phyloP scores from a whole-genome alignment of 2,797 vertebrate genomes.

The Sebastes baramenuke region DNA sequence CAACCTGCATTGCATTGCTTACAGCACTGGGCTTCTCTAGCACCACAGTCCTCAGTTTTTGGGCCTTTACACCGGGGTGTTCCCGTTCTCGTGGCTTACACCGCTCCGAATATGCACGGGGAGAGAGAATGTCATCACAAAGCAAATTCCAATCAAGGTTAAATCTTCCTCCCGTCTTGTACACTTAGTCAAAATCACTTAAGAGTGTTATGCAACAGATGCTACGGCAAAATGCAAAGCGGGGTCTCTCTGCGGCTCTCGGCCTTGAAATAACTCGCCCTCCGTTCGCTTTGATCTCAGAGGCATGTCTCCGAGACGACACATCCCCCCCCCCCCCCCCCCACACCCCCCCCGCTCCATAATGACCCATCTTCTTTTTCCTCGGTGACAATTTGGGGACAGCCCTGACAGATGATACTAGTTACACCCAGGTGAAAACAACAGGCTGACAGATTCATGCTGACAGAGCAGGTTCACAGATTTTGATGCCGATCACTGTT shows the following conservation, averaged over 20 bases:
- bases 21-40: not conserved
- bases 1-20: constrained; percentile 18
- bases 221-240: constrained; percentile 29
- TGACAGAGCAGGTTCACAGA: constrained; percentile 14
- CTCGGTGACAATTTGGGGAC: constrained; percentile 51
- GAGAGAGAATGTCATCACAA: not conserved
- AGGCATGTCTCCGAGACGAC: constrained; percentile 21
- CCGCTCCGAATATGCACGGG: not conserved
- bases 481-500: constrained; percentile 14
- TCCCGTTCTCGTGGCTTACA: not conserved
- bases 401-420: constrained; percentile 56
- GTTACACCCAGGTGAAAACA: constrained; percentile 65
- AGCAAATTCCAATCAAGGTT: constrained; percentile 20
- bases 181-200: not conserved
- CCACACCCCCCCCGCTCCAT: not conserved
- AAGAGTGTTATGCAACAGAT: constrained; percentile 32
- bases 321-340: not conserved
- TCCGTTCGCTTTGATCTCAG: constrained; percentile 45
- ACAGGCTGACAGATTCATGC: constrained; percentile 52
- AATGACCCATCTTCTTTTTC: constrained; percentile 51
- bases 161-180: not conserved
- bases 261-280: constrained; percentile 21
- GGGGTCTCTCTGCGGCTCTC: not conserved
- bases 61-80: not conserved
- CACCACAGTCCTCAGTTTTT: not conserved